phyloP scores from a whole-genome alignment of 1,140 invertebrate species.

The Orussus abietinus region DNA sequence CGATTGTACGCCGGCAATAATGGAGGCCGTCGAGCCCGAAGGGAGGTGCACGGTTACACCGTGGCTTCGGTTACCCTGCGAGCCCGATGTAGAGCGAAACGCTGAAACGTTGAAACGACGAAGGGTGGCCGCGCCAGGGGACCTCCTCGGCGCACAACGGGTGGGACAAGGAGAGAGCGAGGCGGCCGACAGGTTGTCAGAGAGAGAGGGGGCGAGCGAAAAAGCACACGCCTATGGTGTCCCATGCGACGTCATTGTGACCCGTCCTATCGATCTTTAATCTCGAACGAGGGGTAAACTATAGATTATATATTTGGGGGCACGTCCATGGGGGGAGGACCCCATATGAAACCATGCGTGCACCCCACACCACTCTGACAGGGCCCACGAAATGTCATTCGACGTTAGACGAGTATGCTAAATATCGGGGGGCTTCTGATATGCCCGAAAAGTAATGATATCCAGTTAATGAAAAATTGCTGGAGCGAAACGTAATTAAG shows the following conservation, averaged over 20 bases:
- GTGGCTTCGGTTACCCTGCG: too few relatives aligned
- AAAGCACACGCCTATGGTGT: slow-evolving; percentile 19
- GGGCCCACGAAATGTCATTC: too few relatives aligned
- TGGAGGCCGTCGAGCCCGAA: slow-evolving; percentile 12
- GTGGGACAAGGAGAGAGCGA: slow-evolving; percentile 12
- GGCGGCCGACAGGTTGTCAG: too few relatives aligned
- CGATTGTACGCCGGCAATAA: slow-evolving; percentile 27
- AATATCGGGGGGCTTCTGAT: too few relatives aligned
- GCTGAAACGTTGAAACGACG: too few relatives aligned
- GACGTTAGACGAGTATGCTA: too few relatives aligned
- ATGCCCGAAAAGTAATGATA: too few relatives aligned
- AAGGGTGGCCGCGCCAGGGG: slow-evolving; percentile 7
- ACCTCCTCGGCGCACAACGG: slow-evolving; percentile 2
- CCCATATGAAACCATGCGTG: slow-evolving; percentile 1
- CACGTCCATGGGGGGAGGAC: not conserved
- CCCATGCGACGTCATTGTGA: slow-evolving; percentile 21
- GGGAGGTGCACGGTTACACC: not conserved
- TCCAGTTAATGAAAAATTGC: too few relatives aligned
- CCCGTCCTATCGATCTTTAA: slow-evolving; percentile 30
- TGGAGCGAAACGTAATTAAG: too few relatives aligned
- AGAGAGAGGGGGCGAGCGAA: too few relatives aligned
- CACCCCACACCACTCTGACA: too few relatives aligned
- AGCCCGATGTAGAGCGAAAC: too few relatives aligned
- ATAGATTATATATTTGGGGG: slow-evolving; percentile 26
- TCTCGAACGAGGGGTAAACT: slow-evolving; percentile 25